Percentiles rank a stretch among this genome's conserved stretches.
Conservation (phyloP, 1,140 invertebrate species). For the Agrilus planipennis region DNA sequence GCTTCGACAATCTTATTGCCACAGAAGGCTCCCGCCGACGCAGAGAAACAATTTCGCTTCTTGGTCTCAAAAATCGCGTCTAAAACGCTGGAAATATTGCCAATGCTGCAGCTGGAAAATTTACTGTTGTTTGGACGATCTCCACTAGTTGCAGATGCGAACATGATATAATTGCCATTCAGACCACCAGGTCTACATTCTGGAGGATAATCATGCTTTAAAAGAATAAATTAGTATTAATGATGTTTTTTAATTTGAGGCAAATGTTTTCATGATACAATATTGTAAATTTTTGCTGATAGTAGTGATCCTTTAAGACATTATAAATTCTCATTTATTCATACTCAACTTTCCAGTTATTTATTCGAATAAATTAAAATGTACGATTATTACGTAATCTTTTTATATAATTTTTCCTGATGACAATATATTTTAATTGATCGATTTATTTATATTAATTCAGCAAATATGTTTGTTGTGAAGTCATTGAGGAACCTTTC, state of each 20-base stretch:
- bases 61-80: constrained; percentile 82
- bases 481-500: too few species aligned
- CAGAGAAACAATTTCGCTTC: constrained; percentile 92
- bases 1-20: constrained; percentile 98
- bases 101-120: constrained; percentile 85
- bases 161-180: constrained; percentile 94
- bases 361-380: too few species aligned
- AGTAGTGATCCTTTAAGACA: too few species aligned
- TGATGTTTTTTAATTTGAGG: not conserved
- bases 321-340: too few species aligned
- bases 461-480: too few species aligned
- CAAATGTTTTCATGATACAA: too few species aligned
- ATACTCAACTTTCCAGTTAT: too few species aligned
- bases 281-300: too few species aligned
- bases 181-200: constrained; percentile 83
- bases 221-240: constrained; percentile 15
- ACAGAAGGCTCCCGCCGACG: constrained; percentile 89
- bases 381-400: too few species aligned
- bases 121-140: constrained; percentile 90
- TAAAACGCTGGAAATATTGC: constrained; percentile 90
- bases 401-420: too few species aligned
- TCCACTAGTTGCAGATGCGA: constrained; percentile 88
- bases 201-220: constrained; percentile 87
- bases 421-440: too few species aligned
- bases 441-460: too few species aligned